phyloP scores from a whole-genome alignment of 2,113 vertebrate genomes.

The Chloebia gouldiae region DNA sequence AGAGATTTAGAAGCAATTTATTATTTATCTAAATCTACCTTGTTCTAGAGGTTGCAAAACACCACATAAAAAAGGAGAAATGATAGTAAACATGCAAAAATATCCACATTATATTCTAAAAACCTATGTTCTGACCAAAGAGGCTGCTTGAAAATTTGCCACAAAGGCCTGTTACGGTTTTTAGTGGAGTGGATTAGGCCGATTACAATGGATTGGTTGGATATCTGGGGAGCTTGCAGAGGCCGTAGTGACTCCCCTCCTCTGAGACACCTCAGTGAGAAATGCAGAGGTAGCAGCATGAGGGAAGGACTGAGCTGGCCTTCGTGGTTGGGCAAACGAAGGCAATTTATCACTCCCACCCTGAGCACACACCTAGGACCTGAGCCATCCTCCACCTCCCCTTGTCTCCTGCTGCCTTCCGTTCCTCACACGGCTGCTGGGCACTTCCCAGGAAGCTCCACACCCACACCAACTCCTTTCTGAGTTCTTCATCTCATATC shows the following conservation, averaged over 20 bases:
- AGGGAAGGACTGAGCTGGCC: background rate
- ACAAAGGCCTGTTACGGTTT: background rate
- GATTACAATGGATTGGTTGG: background rate
- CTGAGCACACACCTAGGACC: background rate
- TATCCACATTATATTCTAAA: background rate
- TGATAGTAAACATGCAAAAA: background rate
- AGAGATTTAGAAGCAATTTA: background rate
- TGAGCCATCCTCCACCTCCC: background rate
- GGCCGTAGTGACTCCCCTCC: background rate
- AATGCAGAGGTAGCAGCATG: background rate
- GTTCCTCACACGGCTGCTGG: background rate
- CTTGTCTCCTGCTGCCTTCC: background rate
- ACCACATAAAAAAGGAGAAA: background rate
- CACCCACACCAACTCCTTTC: background rate
- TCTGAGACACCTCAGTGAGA: background rate
- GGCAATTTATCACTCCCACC: slow-evolving; percentile 23
- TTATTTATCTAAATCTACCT: background rate
- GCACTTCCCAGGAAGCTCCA: background rate
- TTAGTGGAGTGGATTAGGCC: background rate
- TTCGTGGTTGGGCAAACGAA: background rate
- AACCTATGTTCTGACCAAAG: background rate
- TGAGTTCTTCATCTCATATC: background rate
- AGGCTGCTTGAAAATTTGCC: background rate
- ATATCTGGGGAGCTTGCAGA: background rate
- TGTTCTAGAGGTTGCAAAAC: background rate